phyloP scores from a whole-genome alignment of 2,888 invertebrate species.

The Andrena praecox region DNA sequence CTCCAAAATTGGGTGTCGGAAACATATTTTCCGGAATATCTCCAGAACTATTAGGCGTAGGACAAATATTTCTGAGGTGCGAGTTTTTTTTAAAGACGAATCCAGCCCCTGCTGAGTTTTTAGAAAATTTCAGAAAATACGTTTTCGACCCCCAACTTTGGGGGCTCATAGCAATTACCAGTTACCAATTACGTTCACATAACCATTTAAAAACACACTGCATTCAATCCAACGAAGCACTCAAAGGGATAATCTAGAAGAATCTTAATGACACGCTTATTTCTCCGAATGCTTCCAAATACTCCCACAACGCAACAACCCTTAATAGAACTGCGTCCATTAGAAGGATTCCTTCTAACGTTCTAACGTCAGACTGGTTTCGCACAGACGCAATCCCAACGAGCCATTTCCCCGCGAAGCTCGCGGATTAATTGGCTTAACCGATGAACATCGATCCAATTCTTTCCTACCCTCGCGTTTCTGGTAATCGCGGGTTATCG shows the following conservation, averaged over 20 bases:
- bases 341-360: neutral
- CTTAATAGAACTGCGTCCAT: neutral
- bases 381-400: constrained; percentile 56
- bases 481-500: constrained; percentile 66
- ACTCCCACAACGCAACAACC: neutral
- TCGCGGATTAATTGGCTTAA: constrained; percentile 75
- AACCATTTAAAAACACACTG: no score
- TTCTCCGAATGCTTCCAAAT: neutral
- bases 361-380: constrained; percentile 19
- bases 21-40: no score
- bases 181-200: no score
- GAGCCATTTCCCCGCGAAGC: constrained; percentile 71
- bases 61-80: no score
- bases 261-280: neutral
- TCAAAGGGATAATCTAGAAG: neutral
- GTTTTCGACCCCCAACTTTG: no score
- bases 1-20: no score
- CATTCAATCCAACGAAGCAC: no score
- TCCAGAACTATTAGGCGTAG: no score
- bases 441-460: constrained; percentile 60
- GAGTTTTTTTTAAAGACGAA: no score
- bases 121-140: no score
- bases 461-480: constrained; percentile 52
- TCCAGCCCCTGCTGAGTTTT: no score
- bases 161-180: no score